Evolutionary conservation across 2,113 vertebrate genomes (phyloP).

Genomic region (Halichoeres trimaculatus): DNA sequence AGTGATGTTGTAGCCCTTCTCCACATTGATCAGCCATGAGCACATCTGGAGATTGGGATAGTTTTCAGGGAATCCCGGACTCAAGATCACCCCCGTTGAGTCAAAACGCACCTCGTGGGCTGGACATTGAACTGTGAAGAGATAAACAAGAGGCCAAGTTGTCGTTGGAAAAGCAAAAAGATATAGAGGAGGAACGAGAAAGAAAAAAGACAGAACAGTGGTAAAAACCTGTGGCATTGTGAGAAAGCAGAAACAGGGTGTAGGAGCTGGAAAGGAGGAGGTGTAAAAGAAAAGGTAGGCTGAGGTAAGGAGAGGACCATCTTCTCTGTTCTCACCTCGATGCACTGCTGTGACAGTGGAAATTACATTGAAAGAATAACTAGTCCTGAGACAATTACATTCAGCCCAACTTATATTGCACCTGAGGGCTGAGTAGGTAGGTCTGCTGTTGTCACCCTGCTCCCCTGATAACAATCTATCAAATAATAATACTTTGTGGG

Average conservation of each 20-base stretch:
- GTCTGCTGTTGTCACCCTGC: conserved; percentile 37
- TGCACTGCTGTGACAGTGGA: conserved; percentile 37
- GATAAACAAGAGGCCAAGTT: conserved; percentile 11
- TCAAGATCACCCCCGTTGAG: conserved; percentile 95
- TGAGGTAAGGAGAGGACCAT: neutral
- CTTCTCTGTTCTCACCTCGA: neutral
- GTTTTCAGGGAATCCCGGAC: conserved; percentile 95
- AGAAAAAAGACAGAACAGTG: neutral
- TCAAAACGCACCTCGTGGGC: conserved; percentile 95
- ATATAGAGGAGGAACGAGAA: neutral
- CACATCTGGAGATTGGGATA: conserved; percentile 99
- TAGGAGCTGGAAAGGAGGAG: neutral
- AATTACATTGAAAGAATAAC: conserved; percentile 58
- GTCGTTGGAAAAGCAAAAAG: neutral
- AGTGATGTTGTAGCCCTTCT: conserved; percentile 98
- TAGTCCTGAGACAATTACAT: conserved; percentile 60
- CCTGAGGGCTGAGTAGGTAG: conserved; percentile 36
- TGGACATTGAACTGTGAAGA: conserved; percentile 89
- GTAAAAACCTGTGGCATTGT: too few species aligned
- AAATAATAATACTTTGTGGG: conserved; percentile 53
- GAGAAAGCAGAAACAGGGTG: neutral
- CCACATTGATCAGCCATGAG: conserved; percentile 95
- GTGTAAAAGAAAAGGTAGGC: neutral
- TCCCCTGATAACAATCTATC: conserved; percentile 60
- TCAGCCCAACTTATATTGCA: conserved; percentile 44